Evolutionary conservation across 2,797 vertebrate genomes (phyloP).

Genomic region (Podarcis siculus): DNA sequence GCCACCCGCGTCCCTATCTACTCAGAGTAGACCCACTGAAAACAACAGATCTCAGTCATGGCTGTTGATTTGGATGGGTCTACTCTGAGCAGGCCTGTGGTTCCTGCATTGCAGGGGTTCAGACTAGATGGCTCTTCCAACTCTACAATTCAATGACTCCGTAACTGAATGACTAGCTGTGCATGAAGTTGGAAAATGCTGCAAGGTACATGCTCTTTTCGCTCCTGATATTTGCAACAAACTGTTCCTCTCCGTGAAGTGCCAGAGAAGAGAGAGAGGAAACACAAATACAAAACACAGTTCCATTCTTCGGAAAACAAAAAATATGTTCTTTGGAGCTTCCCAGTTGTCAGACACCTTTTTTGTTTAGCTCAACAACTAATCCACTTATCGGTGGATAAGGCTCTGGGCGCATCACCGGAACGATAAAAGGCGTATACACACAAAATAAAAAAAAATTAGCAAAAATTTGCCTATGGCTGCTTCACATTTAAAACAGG

Average conservation of each 20-base stretch:
- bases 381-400: constrained; percentile 85
- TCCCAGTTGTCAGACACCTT: constrained; percentile 76
- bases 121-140: too few relatives aligned
- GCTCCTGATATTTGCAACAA: constrained; percentile 36
- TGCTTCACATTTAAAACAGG: constrained; percentile 71
- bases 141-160: too few relatives aligned
- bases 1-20: too few relatives aligned
- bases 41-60: too few relatives aligned
- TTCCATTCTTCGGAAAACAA: constrained; percentile 82
- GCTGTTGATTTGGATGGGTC: too few relatives aligned
- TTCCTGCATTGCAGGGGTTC: too few relatives aligned
- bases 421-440: constrained; percentile 79
- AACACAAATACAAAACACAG: constrained; percentile 60
- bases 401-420: constrained; percentile 77
- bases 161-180: too few relatives aligned
- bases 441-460: constrained; percentile 65
- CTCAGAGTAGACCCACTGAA: too few relatives aligned
- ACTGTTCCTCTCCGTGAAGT: constrained; percentile 27
- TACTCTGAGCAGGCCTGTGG: too few relatives aligned
- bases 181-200: background rate
- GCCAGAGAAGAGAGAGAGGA: background rate
- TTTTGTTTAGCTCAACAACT: constrained; percentile 82
- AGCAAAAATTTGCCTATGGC: constrained; percentile 79
- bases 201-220: constrained; percentile 14
- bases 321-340: constrained; percentile 77